Evolutionary conservation across 2,797 vertebrate species (phyloP), one percentile per base, ranked within the genome.

Genomic region (Diceros bicornis): DNA sequence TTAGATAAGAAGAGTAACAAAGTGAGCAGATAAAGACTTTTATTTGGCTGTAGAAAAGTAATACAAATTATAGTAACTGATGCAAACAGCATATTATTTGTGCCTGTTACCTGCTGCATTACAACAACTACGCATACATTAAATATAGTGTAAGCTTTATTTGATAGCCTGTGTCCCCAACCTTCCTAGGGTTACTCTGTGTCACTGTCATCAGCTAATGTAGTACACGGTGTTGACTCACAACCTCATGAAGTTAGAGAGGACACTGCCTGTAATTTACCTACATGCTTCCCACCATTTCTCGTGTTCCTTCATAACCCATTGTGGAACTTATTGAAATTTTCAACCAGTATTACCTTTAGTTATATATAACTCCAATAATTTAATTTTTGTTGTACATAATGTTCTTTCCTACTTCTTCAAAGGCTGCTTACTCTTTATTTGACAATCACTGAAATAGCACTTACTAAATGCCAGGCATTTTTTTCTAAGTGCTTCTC

Each of bases 51-150:
- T 69, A 14, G 79, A 66, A 78, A 91, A 86, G n/a, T 88, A 89
- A 71, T 77, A 41, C 1, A 93, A 85, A 83, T 59, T 89, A 82
- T 32, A 83, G 32, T 91, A 77, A 95, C 29, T 85, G 61, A 85
- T 68, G 55, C 44, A 66, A 68, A 81, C 13, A 50, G 55, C 7
- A n/a, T 89, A 17, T 72, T 74, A 88, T 90, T 84, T 90, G 41
- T 62, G 2, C 59, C 34, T 57, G 62, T 77, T 59, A 32, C 59
- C 21, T 64, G 62, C 71, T 32, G 34, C 11, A 37, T 4, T 55
- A 3, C 68, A 92, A 68, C 44, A 52, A 59, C 23, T 83, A n/a
- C 10, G 41, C 34, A 55, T 37, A n/a, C 1, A 23, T 69, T 88
- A 85, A 91, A 27, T n/a, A 16, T 32, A 25, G 44, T 8, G 14